Base-by-base conservation (phyloP, 2,888 invertebrate genomes). In the Hyposoter dolosus region DNA sequence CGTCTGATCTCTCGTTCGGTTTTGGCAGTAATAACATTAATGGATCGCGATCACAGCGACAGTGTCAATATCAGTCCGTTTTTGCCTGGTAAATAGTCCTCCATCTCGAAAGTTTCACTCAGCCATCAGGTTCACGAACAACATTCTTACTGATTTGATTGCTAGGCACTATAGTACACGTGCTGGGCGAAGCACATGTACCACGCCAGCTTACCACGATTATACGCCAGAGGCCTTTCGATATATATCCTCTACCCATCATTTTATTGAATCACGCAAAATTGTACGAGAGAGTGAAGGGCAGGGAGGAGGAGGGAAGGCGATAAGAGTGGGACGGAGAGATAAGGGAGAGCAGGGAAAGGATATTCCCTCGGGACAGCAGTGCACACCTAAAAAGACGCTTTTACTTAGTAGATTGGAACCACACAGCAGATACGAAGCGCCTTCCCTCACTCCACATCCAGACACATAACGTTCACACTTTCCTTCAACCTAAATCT, bases 351-450 rank as follows among this genome's bases (percentile, higher is more conserved):
- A 40, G 10, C 40, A 40, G 47, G 65, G 40, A 10, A 60, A 63
- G 80, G 81, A 40, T 35, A 75, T 72, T 82, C 86, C 72, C 72
- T 40, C 5, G 81, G 79, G 84, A 77, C 19, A 19, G 12, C 19
- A 63, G 68, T 78, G 56, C 68, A 74, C 50, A 78, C 50, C 68
- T 72, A 63, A 87, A 83, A 85, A 77, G 85, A 88, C 87, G 90
- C 89, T 91, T 92, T 92, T 91, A 92, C 92, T 92, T 92, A 92
- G 92, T 82, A 91, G 90, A 92, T 92, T 92, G 92, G 90, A 91
- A 90, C 89, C 84, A 50, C 45, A 28, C 6, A 72, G 80, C 56
- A 69, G 68, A 71, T 65, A 78, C 82, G 78, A 66, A 40, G 63
- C 12, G 35, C 53, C 82, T 80, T 19, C 63, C 74, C 56, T 65